A percentile compares a stretch with the other conserved stretches of the same genome.
Conservation (phyloP, 1,140 invertebrate genomes). For the Tribolium madens region DNA sequence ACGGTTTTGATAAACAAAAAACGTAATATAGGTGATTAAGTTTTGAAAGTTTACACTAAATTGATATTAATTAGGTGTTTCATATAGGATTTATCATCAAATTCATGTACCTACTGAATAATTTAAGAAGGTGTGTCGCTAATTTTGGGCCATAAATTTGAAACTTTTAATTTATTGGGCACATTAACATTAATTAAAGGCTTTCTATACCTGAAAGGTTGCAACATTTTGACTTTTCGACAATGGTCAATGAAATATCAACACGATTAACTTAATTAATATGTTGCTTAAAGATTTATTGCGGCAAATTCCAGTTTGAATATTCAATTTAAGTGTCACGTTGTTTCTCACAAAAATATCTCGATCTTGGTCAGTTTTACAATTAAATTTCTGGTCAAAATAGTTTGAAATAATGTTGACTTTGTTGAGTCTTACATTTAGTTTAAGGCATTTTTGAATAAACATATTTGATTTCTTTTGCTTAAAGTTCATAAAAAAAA, state of each 20-base stretch:
- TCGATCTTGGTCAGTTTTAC: too few relatives aligned
- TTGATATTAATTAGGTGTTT: constrained; percentile 34
- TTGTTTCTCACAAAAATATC: too few relatives aligned
- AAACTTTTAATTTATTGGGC: constrained; percentile 7
- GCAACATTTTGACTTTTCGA: constrained; percentile 8
- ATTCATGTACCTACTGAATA: constrained; percentile 9
- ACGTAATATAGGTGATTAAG: constrained; percentile 6
- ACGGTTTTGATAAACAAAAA: constrained; percentile 6
- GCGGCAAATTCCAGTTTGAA: not conserved
- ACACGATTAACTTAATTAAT: not conserved
- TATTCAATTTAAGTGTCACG: too few relatives aligned
- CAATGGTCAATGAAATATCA: not conserved
- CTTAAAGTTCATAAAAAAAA: too few relatives aligned
- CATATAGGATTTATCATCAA: constrained; percentile 7
- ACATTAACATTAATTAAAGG: constrained; percentile 24
- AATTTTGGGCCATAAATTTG: constrained; percentile 23
- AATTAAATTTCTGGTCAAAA: too few relatives aligned
- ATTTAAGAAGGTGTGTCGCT: constrained; percentile 24
- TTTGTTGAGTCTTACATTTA: too few relatives aligned
- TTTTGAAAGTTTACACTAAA: constrained; percentile 24
- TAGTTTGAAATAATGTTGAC: too few relatives aligned
- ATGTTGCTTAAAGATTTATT: not conserved
- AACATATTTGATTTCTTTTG: too few relatives aligned
- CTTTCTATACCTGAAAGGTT: constrained; percentile 10
- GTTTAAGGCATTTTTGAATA: too few relatives aligned